Base-by-base conservation (phyloP, 2,797 vertebrate genomes). In the Hippoglossus hippoglossus region DNA sequence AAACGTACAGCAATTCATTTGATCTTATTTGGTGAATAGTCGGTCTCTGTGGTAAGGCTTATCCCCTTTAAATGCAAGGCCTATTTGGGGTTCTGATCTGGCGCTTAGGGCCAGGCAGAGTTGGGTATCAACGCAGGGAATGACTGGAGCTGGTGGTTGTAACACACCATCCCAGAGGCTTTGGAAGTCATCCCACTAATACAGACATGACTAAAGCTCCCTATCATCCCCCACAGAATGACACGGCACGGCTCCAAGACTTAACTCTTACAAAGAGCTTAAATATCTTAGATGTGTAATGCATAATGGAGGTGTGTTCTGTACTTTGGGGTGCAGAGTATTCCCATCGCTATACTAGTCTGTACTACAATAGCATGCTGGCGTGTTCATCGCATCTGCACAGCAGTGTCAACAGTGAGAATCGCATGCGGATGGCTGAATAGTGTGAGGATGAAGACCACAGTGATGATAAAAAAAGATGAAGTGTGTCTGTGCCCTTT, bases 281-380 rank as follows among this genome's bases (percentile, higher is more conserved):
- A 92, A 94, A 94, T 94, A 94, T 95, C 92, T 93, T 93, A 94
- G 87, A 94, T 92, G 91, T 91, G 93, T 94, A 89, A 94, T 93
- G 87, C 88, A 94, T 94, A 93, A 94, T 94, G 79, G 91, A 94
- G 88, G 88, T 90, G 81, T 87, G 80, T 89, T 92, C 85, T 90
- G 83, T 91, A 89, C 86, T 93, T 90, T 89, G 78, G 87, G 71
- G 68, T 19, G 67, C 57, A 55, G 58, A 81, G 79, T 87, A 90
- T 90, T 92, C 91, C 88, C 90, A 85, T 70, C 10, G 25, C 78
- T 72, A 53, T 72, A 69, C 52, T 7, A 70, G 71, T 77, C 68
- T 84, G 79, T 72, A 73, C 73, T 83, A 90, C 85, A 86, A 83
- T 81, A 79, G 79, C 75, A 79, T 75, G 69, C 69, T 64, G 72